Base-by-base conservation (phyloP, 2,888 invertebrate species). In the Chaetogeoica ovagalla region DNA sequence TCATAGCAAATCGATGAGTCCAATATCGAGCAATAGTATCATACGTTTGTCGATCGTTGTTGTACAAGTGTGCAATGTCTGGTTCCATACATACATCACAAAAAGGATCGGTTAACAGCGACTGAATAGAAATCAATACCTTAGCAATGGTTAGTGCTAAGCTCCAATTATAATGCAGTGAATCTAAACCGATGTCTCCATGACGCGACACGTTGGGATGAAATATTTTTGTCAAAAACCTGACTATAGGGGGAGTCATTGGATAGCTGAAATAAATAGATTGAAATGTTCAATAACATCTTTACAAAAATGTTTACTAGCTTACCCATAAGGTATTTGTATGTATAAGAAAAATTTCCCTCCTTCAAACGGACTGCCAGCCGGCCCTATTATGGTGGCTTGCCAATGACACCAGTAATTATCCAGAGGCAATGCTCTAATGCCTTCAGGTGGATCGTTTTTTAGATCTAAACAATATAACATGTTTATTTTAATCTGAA, bases 121-220 rank as follows among this genome's bases (percentile, higher is more conserved):
- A 94, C 88, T 95, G 95, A 83, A 95, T 92, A 75, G 94, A 95
- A 82, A 95, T 91, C 84, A 95, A 90, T 82, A 95, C 91, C 86
- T 95, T 97, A 83, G 94, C 93, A 85, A 97, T 92, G 63, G 96
- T 96, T 83, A 97, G 88, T 0, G 96, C 96, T 82, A 96, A 88
- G n/a, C 95, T 95, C 97, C 97, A 97, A 88, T 97, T 97, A 87
- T 96, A 94, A 85, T 95, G 94, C 84, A 97, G 95, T 15, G 95
- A 95, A 88, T 97, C 97, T 83, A 97, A 93, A 82, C 97, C 97
- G 71, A 97, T 95, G 87, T 97, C 96, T 4, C 97, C 97, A 87
- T 97, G 97, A 0, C 96, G 90, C 5, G 95, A 96, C 79, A 97
- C 93, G 88, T 97, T 97, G 9, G 97, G 97, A 88, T 97, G 97